Conservation (phyloP, 2,113 vertebrate species). For the Rhea pennata region DNA sequence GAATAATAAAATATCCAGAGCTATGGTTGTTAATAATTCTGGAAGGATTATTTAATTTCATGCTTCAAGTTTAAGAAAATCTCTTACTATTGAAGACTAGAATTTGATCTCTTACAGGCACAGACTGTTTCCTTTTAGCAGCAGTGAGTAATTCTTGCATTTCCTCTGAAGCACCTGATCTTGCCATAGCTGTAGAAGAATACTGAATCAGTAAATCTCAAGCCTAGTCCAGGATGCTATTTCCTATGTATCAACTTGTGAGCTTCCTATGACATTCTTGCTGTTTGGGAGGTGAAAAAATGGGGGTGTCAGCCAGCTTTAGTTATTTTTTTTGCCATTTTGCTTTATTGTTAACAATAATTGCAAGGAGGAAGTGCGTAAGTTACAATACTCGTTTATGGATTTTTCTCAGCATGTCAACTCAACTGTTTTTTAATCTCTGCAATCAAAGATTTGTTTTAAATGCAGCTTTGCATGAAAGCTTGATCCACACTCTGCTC, state of each 20-base stretch:
- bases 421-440: background rate
- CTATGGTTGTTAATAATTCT: background rate
- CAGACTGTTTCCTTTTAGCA: background rate
- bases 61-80: background rate
- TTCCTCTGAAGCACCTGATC: background rate
- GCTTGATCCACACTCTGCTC: background rate
- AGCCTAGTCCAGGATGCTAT: background rate
- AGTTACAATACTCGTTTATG: background rate
- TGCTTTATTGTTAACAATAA: background rate
- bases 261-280: background rate
- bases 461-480: background rate
- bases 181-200: background rate
- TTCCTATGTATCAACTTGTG: background rate
- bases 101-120: background rate
- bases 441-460: background rate
- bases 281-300: background rate
- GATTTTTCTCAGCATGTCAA: background rate
- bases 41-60: background rate
- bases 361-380: background rate
- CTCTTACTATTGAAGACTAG: background rate
- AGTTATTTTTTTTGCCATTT: background rate
- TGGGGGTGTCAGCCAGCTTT: background rate
- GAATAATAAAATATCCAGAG: background rate
- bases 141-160: background rate
- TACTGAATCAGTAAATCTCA: background rate